A percentile compares a stretch with the other conserved stretches of the same genome.
Evolutionary conservation across 2,797 vertebrate species (phyloP).

Genomic region (Agapornis canus): DNA sequence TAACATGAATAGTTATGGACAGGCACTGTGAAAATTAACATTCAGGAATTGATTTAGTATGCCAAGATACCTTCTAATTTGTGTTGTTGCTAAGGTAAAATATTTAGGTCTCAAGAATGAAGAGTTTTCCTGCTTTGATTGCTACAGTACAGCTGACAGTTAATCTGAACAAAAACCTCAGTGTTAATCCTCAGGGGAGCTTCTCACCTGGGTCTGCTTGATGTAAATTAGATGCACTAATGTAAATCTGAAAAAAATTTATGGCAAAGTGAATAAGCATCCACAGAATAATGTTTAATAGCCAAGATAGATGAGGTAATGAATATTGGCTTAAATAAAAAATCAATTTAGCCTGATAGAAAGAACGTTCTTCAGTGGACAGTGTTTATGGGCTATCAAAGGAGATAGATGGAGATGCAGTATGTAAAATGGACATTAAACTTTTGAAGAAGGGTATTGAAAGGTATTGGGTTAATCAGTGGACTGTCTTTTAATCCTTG

Average conservation of each 20-base stretch:
- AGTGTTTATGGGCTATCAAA: background rate
- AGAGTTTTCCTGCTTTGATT: conserved; percentile 19
- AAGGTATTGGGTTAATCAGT: background rate
- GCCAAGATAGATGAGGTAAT: background rate
- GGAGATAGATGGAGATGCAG: background rate
- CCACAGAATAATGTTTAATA: background rate
- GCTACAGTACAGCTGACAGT: background rate
- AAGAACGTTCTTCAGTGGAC: background rate
- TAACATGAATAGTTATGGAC: background rate
- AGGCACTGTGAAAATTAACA: background rate
- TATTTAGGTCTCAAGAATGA: conserved; percentile 23
- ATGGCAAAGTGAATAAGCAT: background rate
- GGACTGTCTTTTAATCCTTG: background rate
- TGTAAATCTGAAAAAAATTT: background rate
- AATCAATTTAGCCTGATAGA: background rate
- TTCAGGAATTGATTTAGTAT: background rate
- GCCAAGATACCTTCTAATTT: background rate
- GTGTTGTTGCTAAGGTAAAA: conserved; percentile 2
- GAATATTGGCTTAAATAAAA: background rate
- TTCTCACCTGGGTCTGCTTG: background rate
- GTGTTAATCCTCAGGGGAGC: background rate
- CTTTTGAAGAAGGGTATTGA: background rate
- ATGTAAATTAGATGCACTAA: conserved; percentile 6
- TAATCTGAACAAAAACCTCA: background rate
- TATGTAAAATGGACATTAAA: background rate